phyloP scores from a whole-genome alignment of 1,140 invertebrate genomes.

The Cherax destructor region DNA sequence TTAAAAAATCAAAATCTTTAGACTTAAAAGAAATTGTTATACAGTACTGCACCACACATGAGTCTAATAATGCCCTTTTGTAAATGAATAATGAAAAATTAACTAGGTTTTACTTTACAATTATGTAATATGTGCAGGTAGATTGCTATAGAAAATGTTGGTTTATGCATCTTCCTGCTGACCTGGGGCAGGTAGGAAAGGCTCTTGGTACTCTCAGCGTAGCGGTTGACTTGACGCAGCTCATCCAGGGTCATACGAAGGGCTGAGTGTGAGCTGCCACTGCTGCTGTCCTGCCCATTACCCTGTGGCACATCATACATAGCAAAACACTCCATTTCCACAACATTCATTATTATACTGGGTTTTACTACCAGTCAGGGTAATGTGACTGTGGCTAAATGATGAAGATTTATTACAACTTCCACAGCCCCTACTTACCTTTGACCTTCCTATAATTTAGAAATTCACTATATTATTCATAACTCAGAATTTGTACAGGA shows the following conservation, averaged over 20 bases:
- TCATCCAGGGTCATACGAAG: slow-evolving; percentile 88
- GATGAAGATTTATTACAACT: background rate
- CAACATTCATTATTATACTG: slow-evolving; percentile 18
- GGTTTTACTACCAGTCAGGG: background rate
- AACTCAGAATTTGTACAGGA: too few species aligned
- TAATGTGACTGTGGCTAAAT: background rate
- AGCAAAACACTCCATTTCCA: slow-evolving; percentile 37
- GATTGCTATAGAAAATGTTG: background rate
- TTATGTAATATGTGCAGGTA: background rate
- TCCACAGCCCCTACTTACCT: background rate
- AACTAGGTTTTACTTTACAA: background rate
- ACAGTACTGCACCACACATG: too few species aligned
- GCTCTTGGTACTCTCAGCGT: slow-evolving; percentile 94
- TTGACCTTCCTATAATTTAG: background rate
- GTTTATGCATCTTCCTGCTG: slow-evolving; percentile 73
- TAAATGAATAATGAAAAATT: too few species aligned
- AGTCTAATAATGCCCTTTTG: too few species aligned
- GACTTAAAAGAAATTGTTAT: too few species aligned
- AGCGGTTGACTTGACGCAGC: slow-evolving; percentile 88
- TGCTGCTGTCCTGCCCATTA: slow-evolving; percentile 72
- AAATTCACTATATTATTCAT: background rate
- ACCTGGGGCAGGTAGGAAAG: slow-evolving; percentile 93
- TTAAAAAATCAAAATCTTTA: too few species aligned
- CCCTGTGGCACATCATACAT: slow-evolving; percentile 52
- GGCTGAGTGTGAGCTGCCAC: slow-evolving; percentile 72